phyloP scores from a whole-genome alignment of 2,113 vertebrate species.

The Notarius lentiginosus region DNA sequence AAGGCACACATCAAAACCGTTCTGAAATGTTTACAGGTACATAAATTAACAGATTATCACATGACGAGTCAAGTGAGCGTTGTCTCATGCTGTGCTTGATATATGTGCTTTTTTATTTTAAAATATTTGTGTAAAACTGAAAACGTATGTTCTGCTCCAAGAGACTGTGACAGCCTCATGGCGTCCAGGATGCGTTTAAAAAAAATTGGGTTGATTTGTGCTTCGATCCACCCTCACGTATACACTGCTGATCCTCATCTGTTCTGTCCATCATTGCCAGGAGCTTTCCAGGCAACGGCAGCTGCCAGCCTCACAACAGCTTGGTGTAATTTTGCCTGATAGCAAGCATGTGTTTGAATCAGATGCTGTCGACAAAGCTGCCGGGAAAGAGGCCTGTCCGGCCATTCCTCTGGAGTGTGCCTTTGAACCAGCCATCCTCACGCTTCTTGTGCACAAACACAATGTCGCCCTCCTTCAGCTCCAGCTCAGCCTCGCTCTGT shows the following conservation, averaged over 20 bases:
- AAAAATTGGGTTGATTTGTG: slow-evolving; percentile 8
- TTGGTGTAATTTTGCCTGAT: slow-evolving; percentile 20
- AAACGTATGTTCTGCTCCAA: slow-evolving; percentile 19
- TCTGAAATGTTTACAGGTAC: slow-evolving; percentile 64
- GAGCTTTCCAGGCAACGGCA: slow-evolving; percentile 1
- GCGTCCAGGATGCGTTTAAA: not conserved
- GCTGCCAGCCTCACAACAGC: slow-evolving; percentile 5
- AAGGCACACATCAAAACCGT: slow-evolving; percentile 84
- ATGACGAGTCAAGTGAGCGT: slow-evolving; percentile 45
- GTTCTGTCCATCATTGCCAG: not conserved
- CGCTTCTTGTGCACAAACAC: slow-evolving; percentile 97
- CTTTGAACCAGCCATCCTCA: slow-evolving; percentile 99
- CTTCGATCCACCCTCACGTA: not conserved
- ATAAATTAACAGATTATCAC: slow-evolving; percentile 71
- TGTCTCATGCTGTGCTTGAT: slow-evolving; percentile 19
- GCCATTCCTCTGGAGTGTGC: slow-evolving; percentile 94
- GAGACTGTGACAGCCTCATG: not conserved
- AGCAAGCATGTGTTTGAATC: slow-evolving; percentile 52
- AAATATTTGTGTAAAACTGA: slow-evolving; percentile 11
- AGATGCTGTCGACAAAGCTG: slow-evolving; percentile 96
- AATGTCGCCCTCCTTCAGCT: slow-evolving; percentile 98
- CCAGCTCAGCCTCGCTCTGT: slow-evolving; percentile 97
- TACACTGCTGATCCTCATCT: not conserved
- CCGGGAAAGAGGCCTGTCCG: slow-evolving; percentile 96
- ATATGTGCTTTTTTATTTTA: not conserved